Conservation (phyloP, 2,113 vertebrate genomes). For the Tachycineta bicolor region DNA sequence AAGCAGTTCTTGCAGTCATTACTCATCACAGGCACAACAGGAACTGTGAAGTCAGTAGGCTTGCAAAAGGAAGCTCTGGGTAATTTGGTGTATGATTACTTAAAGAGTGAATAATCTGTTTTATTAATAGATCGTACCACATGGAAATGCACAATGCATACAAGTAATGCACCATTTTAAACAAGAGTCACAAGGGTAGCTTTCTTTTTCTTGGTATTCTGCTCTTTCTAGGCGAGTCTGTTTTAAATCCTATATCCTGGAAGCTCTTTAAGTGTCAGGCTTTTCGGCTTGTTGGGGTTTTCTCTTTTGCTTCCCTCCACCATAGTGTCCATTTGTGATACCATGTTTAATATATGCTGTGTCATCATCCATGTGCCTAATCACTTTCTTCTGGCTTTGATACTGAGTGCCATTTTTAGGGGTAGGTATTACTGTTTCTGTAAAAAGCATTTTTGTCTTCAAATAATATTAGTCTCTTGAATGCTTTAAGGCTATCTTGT, state of each 20-base stretch:
- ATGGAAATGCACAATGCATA: not conserved
- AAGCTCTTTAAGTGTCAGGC: not conserved
- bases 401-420: not conserved
- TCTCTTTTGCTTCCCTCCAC: not conserved
- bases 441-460: not conserved
- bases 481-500: not conserved
- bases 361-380: not conserved
- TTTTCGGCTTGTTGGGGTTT: not conserved
- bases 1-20: not conserved
- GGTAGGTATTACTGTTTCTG: not conserved
- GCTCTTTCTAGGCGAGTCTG: not conserved
- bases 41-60: conserved; percentile 8
- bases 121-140: conserved; percentile 30
- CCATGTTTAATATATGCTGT: rapidly evolving
- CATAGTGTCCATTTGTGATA: not conserved
- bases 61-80: not conserved
- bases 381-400: not conserved
- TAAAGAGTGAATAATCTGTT: conserved; percentile 6
- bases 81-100: not conserved
- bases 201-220: not conserved
- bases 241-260: not conserved
- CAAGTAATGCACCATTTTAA: not conserved
- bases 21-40: not conserved
- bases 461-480: not conserved
- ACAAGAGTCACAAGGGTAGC: not conserved